These are phyloP conservation scores for Nesoenas mayeri DNA, from an alignment of 2,113 vertebrate genomes.

Conservation along the genomic window DNA sequence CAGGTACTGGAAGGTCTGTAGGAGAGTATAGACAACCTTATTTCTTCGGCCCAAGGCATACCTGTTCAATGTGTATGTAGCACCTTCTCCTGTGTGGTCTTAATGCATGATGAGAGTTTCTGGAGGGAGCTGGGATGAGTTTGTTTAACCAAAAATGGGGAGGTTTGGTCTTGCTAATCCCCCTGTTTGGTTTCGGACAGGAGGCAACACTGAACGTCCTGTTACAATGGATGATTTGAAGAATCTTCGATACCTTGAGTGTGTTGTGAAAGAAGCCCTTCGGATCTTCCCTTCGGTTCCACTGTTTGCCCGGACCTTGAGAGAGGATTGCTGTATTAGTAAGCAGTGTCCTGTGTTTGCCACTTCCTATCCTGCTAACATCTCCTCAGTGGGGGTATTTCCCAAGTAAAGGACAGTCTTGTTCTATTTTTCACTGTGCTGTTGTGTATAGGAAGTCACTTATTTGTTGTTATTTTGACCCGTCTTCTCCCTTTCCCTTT, in stretches of 20 bases:
- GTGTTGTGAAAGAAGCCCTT: constrained; percentile 91
- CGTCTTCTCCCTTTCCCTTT: neutral
- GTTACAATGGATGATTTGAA: constrained; percentile 85
- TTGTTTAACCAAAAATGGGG: neutral
- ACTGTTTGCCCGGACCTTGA: constrained; percentile 84
- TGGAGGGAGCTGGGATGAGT: neutral
- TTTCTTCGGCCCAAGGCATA: fast-evolving
- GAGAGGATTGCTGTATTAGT: constrained; percentile 86
- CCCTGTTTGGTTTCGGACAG: constrained; percentile 58
- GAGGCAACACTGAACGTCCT: constrained; percentile 81
- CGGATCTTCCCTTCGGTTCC: constrained; percentile 92
- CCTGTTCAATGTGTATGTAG: neutral
- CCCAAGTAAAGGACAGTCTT: neutral
- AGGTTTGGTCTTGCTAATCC: neutral
- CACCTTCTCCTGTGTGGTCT: neutral
- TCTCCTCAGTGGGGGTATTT: neutral
- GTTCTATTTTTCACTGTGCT: neutral
- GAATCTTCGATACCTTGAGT: constrained; percentile 89
- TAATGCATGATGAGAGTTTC: neutral
- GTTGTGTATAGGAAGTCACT: neutral
- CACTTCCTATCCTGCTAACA: neutral
- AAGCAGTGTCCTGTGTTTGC: constrained; percentile 20
- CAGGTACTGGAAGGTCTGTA: neutral
- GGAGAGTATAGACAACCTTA: neutral
- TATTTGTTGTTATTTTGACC: neutral